Conservation (phyloP, 2,113 vertebrate species). For the Trematomus loennbergii region DNA sequence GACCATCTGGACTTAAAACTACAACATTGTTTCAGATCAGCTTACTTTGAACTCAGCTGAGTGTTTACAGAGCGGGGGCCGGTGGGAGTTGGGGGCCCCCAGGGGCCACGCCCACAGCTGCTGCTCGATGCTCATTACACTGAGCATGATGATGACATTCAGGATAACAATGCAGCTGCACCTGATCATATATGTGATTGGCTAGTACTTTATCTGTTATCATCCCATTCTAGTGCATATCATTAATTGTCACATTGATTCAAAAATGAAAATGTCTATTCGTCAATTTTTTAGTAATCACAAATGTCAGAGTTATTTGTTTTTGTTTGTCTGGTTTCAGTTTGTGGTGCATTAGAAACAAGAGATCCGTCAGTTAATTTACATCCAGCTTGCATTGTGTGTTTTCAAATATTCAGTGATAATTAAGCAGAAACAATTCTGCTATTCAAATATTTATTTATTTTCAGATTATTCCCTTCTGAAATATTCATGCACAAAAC, state of each 20-base stretch:
- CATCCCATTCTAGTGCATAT: no score
- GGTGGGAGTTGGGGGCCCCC: background rate
- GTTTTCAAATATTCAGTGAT: background rate
- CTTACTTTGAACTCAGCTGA: conserved; percentile 7
- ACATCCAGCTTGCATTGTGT: background rate
- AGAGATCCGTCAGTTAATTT: no score
- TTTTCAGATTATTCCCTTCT: background rate
- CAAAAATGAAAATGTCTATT: no score
- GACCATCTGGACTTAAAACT: background rate
- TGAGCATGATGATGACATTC: conserved; percentile 10
- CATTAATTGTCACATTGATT: no score
- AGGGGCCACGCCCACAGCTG: conserved; percentile 23
- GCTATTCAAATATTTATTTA: background rate
- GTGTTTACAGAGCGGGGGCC: conserved; percentile 35
- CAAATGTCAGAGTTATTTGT: no score
- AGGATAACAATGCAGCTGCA: conserved; percentile 46
- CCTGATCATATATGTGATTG: background rate
- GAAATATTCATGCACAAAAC: no score
- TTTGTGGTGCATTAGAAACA: background rate
- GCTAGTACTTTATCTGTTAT: no score
- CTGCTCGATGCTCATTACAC: conserved; percentile 45
- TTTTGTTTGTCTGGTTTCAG: no score
- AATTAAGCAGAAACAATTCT: background rate
- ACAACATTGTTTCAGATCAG: background rate
- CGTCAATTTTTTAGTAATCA: no score